Evolutionary conservation across 2,888 invertebrate species (phyloP), one percentile per base, ranked within the genome.

Genomic region (Mesoligia furuncula): DNA sequence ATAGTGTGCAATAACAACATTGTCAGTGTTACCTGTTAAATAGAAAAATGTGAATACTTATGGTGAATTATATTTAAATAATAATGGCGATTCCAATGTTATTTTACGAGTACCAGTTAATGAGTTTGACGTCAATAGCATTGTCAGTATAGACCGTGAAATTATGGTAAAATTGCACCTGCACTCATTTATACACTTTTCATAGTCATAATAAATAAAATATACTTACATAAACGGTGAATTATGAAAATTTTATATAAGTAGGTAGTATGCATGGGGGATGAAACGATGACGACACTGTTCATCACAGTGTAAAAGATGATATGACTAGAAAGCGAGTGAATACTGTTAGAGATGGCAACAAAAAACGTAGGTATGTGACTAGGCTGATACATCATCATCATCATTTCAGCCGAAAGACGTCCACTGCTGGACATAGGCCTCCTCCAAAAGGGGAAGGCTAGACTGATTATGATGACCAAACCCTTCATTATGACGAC

Each of bases 61-160:
- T 36, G 6, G 27, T 57, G 24, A 79, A 79, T 68, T 42, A 54
- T 48, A 62, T 77, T 62, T 57, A n/a, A 62, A 62, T 81, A 51
- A 69, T 51, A 62, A 57, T 31, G 13, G 51, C 45, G n/a, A 54
- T 6, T 15, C 1, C 61, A 69, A 51, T 51, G 59, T 15, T 15
- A 24, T 13, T 61, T 54, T 39, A 48, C 20, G 15, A n/a, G 2
- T 24, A 48, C 20, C 20, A n/a, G 2, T 24, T 13, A 72, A 51
- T 51, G 36, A 27, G 42, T 62, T 67, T 71, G 67, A 66, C 57
- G 67, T 64, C 67, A 75, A 9, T 11, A n/a, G n/a, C 1, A 42
- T 62, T 67, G 61, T 81, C 2, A 5, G 11, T n/a, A 45, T 4
- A 54, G 20, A 66, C 66, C 81, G 61, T 77, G 80, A 77, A 77